These are phyloP conservation scores for Lasioglossum zephyrum DNA, from an alignment of 2,888 invertebrate genomes.

Conservation along the genomic window DNA sequence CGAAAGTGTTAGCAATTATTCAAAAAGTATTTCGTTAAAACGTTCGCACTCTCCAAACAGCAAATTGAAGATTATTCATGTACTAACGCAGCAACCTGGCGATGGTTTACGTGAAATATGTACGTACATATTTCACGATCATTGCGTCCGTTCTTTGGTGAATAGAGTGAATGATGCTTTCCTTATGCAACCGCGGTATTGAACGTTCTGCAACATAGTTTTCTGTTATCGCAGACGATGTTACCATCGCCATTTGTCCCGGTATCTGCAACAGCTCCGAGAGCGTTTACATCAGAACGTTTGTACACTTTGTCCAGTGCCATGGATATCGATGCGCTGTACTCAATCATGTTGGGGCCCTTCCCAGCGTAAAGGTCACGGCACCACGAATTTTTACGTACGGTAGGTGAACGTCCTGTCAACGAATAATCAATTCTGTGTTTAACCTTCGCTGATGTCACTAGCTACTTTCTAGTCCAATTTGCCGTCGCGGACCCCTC, in stretches of 20 bases:
- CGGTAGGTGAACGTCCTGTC: conserved; percentile 87
- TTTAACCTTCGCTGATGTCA: background rate
- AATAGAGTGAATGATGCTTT: background rate
- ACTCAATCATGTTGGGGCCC: conserved; percentile 96
- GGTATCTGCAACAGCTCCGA: conserved; percentile 98
- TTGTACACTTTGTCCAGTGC: conserved; percentile 95
- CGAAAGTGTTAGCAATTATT: background rate
- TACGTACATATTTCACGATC: background rate
- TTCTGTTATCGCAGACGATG: conserved; percentile 88
- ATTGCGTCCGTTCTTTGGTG: background rate
- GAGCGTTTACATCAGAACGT: conserved; percentile 96
- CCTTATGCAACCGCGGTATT: background rate
- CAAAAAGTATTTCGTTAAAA: background rate
- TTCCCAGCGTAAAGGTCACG: conserved; percentile 93
- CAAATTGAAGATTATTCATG: background rate
- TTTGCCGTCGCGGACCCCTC: background rate
- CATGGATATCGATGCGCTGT: conserved; percentile 97
- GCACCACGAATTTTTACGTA: conserved; percentile 96
- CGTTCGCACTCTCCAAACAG: background rate
- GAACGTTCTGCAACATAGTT: background rate
- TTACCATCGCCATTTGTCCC: conserved; percentile 94
- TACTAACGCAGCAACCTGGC: background rate
- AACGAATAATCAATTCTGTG: background rate
- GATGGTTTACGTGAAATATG: background rate
- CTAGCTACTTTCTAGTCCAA: background rate